These are phyloP conservation scores for Holacanthus passer DNA, from an alignment of 2,113 vertebrate species.

Conservation along the genomic window DNA sequence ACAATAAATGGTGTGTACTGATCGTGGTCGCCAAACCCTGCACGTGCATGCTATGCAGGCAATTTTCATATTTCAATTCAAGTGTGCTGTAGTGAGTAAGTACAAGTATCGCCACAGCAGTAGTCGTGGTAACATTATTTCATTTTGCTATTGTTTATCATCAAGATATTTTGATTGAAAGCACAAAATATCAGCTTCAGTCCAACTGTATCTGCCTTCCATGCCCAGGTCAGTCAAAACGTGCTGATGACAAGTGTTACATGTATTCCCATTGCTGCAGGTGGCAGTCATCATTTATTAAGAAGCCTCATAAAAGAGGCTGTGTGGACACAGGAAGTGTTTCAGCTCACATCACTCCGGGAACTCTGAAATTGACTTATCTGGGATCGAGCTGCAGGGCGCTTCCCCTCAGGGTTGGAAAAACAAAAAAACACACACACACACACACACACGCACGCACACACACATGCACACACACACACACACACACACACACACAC, in stretches of 20 bases:
- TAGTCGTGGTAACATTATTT: no score
- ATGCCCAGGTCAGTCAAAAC: background rate
- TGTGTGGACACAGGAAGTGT: constrained; percentile 52
- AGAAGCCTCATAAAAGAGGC: constrained; percentile 47
- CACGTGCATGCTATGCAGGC: background rate
- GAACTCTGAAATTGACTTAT: constrained; percentile 68
- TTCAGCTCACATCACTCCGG: constrained; percentile 36
- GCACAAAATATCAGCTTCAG: background rate
- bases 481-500: background rate
- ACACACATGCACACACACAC: constrained; percentile 3
- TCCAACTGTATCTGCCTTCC: background rate
- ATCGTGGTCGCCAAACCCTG: background rate
- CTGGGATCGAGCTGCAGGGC: constrained; percentile 36
- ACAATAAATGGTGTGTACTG: background rate
- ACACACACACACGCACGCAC: constrained; percentile 20
- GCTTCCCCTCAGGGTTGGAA: constrained; percentile 39
- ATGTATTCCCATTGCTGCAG: constrained; percentile 24
- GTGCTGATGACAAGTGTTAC: background rate
- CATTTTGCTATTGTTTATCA: no score
- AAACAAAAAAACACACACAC: constrained; percentile 12
- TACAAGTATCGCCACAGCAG: background rate
- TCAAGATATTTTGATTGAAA: background rate
- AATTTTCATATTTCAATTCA: background rate
- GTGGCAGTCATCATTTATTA: constrained; percentile 62
- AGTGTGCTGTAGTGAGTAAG: background rate